Conservation (phyloP, 1,140 invertebrate genomes). For the Caerostris darwini region DNA sequence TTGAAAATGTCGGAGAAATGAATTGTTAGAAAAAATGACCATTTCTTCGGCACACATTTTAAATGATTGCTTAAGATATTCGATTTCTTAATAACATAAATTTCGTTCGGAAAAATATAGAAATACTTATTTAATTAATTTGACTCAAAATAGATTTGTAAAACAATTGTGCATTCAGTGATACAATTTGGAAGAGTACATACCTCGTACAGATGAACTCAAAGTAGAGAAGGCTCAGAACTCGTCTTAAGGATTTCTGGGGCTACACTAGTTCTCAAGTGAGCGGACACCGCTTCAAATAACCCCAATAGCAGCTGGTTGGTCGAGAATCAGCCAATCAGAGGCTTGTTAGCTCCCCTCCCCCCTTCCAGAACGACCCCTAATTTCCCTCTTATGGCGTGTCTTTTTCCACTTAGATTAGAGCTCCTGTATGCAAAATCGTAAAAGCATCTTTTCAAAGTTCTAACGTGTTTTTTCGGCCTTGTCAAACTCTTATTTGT, state of each 20-base stretch:
- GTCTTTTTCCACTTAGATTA: not conserved
- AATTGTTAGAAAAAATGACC: too few species aligned
- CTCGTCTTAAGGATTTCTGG: not conserved
- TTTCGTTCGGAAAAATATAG: too few species aligned
- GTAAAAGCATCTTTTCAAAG: too few species aligned
- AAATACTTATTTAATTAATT: not conserved
- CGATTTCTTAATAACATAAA: too few species aligned
- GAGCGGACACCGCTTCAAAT: slow-evolving; percentile 43
- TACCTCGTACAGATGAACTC: not conserved
- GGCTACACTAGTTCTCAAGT: not conserved
- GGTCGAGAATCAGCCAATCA: slow-evolving; percentile 16
- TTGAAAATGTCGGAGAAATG: too few species aligned
- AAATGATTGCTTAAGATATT: too few species aligned
- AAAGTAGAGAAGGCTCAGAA: not conserved
- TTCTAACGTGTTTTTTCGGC: too few species aligned
- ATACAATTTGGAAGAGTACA: not conserved
- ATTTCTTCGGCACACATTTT: too few species aligned
- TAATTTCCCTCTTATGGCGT: not conserved
- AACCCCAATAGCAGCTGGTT: not conserved
- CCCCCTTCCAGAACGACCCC: not conserved
- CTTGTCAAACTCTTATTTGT: too few species aligned
- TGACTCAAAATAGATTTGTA: not conserved
- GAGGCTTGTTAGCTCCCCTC: not conserved
- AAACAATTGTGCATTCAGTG: not conserved
- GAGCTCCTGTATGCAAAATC: not conserved